Evolutionary conservation across 30 jellyfish, hydroid and myxozoan genomes (phyloP).

Genomic region (Nemopilema nomurai): DNA sequence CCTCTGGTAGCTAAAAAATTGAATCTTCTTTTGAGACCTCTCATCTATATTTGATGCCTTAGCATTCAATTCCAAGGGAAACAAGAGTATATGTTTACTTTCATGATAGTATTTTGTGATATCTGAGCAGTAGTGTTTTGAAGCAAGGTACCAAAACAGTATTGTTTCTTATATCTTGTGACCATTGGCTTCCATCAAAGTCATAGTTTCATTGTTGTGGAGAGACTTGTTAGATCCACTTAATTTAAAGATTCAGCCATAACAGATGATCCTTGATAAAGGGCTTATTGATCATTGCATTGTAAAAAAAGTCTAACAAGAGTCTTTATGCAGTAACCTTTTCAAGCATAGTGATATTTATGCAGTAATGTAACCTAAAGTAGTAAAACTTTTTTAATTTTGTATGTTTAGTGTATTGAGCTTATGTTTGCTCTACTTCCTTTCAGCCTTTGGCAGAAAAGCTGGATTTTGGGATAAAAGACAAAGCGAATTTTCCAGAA

Average conservation of each 20-base stretch:
- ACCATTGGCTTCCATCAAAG: too few species aligned
- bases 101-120: neutral
- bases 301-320: too few species aligned
- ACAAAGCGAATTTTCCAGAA: slow-evolving; percentile 71
- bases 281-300: too few species aligned
- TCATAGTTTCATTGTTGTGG: too few species aligned
- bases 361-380: too few species aligned
- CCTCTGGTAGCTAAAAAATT: neutral
- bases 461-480: slow-evolving; percentile 59
- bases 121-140: neutral
- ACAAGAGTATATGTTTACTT: neutral
- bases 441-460: slow-evolving; percentile 77
- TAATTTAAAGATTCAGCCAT: too few species aligned
- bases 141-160: neutral
- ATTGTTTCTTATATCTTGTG: too few species aligned
- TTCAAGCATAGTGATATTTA: too few species aligned
- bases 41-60: neutral
- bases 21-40: neutral
- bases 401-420: neutral
- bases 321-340: too few species aligned
- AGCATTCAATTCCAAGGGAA: neutral
- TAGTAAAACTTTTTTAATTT: neutral
- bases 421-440: neutral
- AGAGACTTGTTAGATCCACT: too few species aligned
- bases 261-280: too few species aligned